Evolutionary conservation across 2,888 invertebrate genomes (phyloP).

Genomic region (Eilema griseolum): DNA sequence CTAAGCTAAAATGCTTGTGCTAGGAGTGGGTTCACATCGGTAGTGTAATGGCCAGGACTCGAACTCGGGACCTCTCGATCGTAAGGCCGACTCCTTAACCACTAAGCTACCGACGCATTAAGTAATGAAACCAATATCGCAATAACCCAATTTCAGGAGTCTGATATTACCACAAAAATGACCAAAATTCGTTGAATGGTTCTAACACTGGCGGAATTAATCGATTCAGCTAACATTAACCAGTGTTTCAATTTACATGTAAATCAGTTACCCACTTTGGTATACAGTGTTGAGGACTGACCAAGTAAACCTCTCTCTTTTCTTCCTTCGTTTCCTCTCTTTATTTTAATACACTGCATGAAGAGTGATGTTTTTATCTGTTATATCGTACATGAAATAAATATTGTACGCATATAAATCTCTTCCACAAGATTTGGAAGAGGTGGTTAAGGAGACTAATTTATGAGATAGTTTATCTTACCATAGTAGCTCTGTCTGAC

Average conservation of each 20-base stretch:
- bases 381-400: not conserved
- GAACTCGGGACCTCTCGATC: too few species aligned
- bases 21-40: too few species aligned
- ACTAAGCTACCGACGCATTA: too few species aligned
- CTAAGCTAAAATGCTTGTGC: too few species aligned
- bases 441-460: too few species aligned
- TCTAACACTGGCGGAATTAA: slow-evolving; percentile 42
- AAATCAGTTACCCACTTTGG: slow-evolving; percentile 52
- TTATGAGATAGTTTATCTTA: too few species aligned
- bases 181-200: slow-evolving; percentile 20
- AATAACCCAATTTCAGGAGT: slow-evolving; percentile 30
- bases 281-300: slow-evolving; percentile 5
- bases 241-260: slow-evolving; percentile 67
- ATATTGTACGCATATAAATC: too few species aligned
- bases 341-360: not conserved
- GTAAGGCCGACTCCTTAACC: too few species aligned
- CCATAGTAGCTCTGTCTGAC: too few species aligned
- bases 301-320: not conserved
- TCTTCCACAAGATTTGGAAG: too few species aligned
- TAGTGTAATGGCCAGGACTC: too few species aligned
- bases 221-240: slow-evolving; percentile 63
- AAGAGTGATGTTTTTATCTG: not conserved
- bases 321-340: not conserved
- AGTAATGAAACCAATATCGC: slow-evolving; percentile 19
- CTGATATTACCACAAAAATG: slow-evolving; percentile 39